Conservation (phyloP, 1,140 invertebrate genomes). For the Bombus pyrosoma region DNA sequence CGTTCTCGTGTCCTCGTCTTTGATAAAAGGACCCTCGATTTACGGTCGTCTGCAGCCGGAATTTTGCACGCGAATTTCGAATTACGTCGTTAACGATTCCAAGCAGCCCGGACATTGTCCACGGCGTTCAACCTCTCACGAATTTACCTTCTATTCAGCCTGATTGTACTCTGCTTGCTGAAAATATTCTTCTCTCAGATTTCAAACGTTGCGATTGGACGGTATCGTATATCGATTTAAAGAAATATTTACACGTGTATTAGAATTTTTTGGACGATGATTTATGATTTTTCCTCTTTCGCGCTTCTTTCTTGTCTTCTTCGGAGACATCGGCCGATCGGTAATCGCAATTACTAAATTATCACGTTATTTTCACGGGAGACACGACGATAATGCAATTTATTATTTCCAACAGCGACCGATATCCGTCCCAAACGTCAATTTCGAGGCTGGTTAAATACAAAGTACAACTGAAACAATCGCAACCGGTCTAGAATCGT, state of each 20-base stretch:
- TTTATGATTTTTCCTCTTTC: background rate
- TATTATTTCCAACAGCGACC: constrained; percentile 13
- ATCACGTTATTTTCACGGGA: background rate
- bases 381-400: constrained; percentile 11
- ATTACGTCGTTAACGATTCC: constrained; percentile 45
- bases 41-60: constrained; percentile 34
- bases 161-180: background rate
- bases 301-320: background rate
- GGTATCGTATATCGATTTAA: background rate
- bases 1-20: constrained; percentile 55
- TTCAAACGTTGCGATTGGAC: background rate
- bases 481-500: constrained; percentile 48
- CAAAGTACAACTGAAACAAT: constrained; percentile 31
- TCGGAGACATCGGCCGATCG: background rate
- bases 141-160: constrained; percentile 4
- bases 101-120: constrained; percentile 4
- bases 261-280: background rate
- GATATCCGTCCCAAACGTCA: constrained; percentile 11
- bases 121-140: background rate
- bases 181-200: background rate
- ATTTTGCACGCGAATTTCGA: constrained; percentile 40
- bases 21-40: constrained; percentile 56
- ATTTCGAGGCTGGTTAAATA: constrained; percentile 23
- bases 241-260: background rate
- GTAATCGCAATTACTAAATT: background rate